phyloP scores from a whole-genome alignment of 2,113 vertebrate genomes.

The Nestor notabilis region DNA sequence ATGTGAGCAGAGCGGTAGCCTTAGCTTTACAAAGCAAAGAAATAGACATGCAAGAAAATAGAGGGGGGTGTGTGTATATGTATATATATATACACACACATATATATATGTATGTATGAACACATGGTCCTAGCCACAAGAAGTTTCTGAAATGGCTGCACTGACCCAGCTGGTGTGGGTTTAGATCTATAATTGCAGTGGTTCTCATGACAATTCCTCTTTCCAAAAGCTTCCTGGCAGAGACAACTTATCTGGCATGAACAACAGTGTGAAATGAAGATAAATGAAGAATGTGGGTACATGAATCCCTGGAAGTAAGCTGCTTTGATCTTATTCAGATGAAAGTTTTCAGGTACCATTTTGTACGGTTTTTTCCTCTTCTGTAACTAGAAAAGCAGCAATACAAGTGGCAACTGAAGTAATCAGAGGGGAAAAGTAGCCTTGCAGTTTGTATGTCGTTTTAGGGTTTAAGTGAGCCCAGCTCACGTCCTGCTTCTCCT shows the following conservation, averaged over 20 bases:
- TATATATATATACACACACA: not conserved
- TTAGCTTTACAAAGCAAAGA: not conserved
- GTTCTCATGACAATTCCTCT: slow-evolving; percentile 43
- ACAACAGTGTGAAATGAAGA: slow-evolving; percentile 7
- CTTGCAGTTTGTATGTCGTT: fast-evolving
- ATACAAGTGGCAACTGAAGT: not conserved
- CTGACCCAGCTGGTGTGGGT: slow-evolving; percentile 28
- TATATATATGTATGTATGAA: not conserved
- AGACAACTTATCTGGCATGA: not conserved
- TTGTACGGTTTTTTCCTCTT: not conserved
- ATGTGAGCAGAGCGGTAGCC: not conserved
- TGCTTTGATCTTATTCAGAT: not conserved
- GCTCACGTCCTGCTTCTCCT: not conserved
- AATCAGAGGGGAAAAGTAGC: not conserved
- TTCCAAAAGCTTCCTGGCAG: slow-evolving; percentile 55
- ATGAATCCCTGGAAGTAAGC: not conserved
- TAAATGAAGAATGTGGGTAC: not conserved
- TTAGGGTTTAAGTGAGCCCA: not conserved
- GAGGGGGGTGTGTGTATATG: too few species aligned
- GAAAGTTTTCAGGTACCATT: slow-evolving; percentile 3
- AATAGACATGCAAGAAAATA: not conserved
- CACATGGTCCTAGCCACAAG: not conserved
- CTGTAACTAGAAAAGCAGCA: not conserved
- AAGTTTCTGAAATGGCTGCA: not conserved
- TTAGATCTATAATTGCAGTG: slow-evolving; percentile 29